phyloP scores from a whole-genome alignment of 2,113 vertebrate genomes.

The Cheilinus undulatus region DNA sequence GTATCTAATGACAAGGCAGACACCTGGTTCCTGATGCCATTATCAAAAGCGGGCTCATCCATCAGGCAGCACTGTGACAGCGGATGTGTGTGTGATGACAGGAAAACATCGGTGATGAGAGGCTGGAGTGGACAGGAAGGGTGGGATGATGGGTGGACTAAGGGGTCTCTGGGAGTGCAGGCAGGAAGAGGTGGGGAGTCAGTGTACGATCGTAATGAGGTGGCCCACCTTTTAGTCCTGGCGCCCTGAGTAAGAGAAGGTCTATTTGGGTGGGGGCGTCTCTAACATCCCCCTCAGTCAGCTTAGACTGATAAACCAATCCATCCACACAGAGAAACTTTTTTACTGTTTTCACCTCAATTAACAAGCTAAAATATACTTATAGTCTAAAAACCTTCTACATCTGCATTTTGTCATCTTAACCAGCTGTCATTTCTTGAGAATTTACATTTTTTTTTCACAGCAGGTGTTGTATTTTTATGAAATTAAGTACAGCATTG shows the following conservation, averaged over 20 bases:
- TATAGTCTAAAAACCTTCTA: slow-evolving; percentile 13
- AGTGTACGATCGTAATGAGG: slow-evolving; percentile 42
- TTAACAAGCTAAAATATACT: neutral
- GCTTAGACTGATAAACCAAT: slow-evolving; percentile 25
- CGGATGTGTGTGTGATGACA: slow-evolving; percentile 76
- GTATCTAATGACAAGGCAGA: slow-evolving; percentile 82
- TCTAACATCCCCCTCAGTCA: slow-evolving; percentile 30
- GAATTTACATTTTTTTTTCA: slow-evolving; percentile 58
- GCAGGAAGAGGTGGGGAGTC: slow-evolving; percentile 64
- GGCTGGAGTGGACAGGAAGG: slow-evolving; percentile 56
- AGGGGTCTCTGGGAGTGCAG: slow-evolving; percentile 31
- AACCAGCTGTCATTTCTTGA: slow-evolving; percentile 44
- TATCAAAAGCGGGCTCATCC: slow-evolving; percentile 82
- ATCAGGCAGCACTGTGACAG: slow-evolving; percentile 71
- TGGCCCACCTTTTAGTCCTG: slow-evolving; percentile 43
- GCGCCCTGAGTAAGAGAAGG: slow-evolving; percentile 41
- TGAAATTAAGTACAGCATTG: slow-evolving; percentile 49
- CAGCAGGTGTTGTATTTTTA: slow-evolving; percentile 62
- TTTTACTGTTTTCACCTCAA: slow-evolving; percentile 2
- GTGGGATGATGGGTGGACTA: slow-evolving; percentile 54
- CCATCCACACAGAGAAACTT: neutral
- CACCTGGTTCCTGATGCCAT: slow-evolving; percentile 80
- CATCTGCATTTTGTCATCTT: slow-evolving; percentile 9
- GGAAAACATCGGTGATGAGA: slow-evolving; percentile 74
- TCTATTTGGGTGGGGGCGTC: slow-evolving; percentile 21